A percentile compares a stretch with the other conserved stretches of the same genome.
Evolutionary conservation across 2,797 vertebrate genomes (phyloP).

Genomic region (Ceryle rudis): DNA sequence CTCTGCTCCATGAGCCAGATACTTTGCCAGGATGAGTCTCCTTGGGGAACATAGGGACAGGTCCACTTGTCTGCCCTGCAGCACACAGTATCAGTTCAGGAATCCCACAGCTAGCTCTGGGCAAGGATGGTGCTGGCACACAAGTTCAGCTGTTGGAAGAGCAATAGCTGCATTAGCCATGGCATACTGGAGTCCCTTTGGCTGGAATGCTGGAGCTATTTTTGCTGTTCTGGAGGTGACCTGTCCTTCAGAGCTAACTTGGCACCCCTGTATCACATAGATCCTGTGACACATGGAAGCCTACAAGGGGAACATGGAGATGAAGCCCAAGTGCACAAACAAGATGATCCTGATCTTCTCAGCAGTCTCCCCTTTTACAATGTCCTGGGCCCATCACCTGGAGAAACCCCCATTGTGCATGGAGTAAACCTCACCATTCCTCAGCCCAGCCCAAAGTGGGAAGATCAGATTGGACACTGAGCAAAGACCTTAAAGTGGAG

Average conservation of each 20-base stretch:
- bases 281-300: background rate
- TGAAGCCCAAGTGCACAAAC: background rate
- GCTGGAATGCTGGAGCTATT: background rate
- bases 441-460: background rate
- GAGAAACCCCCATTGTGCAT: background rate
- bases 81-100: background rate
- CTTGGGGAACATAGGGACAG: background rate
- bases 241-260: background rate
- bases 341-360: background rate
- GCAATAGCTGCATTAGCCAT: background rate
- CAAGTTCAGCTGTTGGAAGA: background rate
- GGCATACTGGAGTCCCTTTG: background rate
- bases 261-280: background rate
- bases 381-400: background rate
- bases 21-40: background rate
- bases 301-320: fast-evolving
- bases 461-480: background rate
- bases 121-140: fast-evolving
- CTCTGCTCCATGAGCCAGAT: background rate
- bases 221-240: background rate
- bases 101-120: background rate
- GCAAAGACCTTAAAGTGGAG: background rate
- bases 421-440: background rate
- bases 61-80: background rate
- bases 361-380: background rate